A percentile compares a stretch with the other conserved stretches of the same genome.
These are phyloP conservation scores for Odontocolon sp. DNA, from an alignment of 2,888 invertebrate genomes.

Conservation along the genomic window DNA sequence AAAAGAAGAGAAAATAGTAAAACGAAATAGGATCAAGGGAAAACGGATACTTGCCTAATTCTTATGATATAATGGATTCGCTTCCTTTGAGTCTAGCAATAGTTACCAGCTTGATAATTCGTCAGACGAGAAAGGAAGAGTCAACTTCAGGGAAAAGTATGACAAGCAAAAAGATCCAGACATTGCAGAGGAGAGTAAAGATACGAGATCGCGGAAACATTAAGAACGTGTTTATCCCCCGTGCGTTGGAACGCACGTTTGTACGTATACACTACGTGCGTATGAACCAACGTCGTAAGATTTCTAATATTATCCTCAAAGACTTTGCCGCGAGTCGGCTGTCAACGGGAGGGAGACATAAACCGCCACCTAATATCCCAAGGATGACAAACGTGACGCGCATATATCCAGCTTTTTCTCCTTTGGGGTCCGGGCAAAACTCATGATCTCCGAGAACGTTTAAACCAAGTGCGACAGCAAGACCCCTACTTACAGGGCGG, in stretches of 20 bases:
- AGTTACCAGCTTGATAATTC: constrained; percentile 11
- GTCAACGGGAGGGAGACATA: constrained; percentile 67
- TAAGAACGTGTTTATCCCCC: constrained; percentile 70
- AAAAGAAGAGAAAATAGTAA: not conserved
- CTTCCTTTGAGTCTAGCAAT: not conserved
- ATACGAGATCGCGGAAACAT: constrained; percentile 66
- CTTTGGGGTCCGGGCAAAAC: constrained; percentile 59
- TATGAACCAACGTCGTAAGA: constrained; percentile 52
- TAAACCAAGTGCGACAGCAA: constrained; percentile 12
- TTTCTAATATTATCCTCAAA: constrained; percentile 68
- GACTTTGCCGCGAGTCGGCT: constrained; percentile 56
- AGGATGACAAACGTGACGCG: constrained; percentile 74
- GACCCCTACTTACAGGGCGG: constrained; percentile 5
- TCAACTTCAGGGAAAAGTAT: not conserved
- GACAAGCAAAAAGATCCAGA: not conserved
- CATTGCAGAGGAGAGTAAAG: not conserved
- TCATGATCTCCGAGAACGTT: constrained; percentile 39
- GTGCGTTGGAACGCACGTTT: constrained; percentile 39
- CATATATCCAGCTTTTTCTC: constrained; percentile 57
- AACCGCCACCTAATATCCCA: constrained; percentile 73
- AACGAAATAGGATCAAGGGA: not conserved
- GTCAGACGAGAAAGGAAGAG: not conserved
- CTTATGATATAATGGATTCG: not conserved
- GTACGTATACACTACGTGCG: not conserved
- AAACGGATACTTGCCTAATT: not conserved